Conservation (phyloP, 2,888 invertebrate species). For the Pharmacophagus antenor region DNA sequence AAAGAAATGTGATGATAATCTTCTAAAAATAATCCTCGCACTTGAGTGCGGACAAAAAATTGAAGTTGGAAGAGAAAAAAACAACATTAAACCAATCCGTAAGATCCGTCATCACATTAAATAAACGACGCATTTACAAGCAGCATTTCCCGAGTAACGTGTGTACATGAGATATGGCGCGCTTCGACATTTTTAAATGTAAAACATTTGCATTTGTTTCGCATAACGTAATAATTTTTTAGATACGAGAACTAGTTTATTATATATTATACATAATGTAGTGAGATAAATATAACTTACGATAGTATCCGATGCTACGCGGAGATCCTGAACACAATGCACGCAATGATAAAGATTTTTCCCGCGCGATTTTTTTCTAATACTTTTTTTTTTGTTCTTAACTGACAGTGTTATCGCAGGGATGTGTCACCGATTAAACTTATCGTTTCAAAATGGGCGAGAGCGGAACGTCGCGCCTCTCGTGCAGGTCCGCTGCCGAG, state of each 20-base stretch:
- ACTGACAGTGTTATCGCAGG: neutral
- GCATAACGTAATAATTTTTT: slow-evolving; percentile 34
- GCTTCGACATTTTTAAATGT: slow-evolving; percentile 40
- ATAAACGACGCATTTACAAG: slow-evolving; percentile 17
- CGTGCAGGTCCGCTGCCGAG: slow-evolving; percentile 69
- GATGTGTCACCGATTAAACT: slow-evolving; percentile 18
- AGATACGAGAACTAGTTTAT: slow-evolving; percentile 32
- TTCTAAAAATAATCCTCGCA: neutral
- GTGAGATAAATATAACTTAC: slow-evolving; percentile 51
- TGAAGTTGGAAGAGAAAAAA: neutral
- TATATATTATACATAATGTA: neutral
- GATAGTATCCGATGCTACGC: slow-evolving; percentile 28
- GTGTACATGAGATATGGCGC: slow-evolving; percentile 1
- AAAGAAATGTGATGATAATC: too few species aligned
- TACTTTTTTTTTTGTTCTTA: slow-evolving; percentile 10
- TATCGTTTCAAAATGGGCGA: neutral
- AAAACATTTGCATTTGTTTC: slow-evolving; percentile 38
- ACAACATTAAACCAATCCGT: neutral
- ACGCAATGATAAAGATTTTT: slow-evolving; percentile 43
- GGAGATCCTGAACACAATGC: slow-evolving; percentile 53
- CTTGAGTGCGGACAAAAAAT: neutral
- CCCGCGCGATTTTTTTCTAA: slow-evolving; percentile 7
- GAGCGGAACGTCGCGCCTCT: slow-evolving; percentile 61
- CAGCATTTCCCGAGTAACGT: slow-evolving; percentile 10
- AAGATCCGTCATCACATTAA: slow-evolving; percentile 1